Evolutionary conservation across 1,140 invertebrate species (phyloP).

Genomic region (Galendromus occidentalis): DNA sequence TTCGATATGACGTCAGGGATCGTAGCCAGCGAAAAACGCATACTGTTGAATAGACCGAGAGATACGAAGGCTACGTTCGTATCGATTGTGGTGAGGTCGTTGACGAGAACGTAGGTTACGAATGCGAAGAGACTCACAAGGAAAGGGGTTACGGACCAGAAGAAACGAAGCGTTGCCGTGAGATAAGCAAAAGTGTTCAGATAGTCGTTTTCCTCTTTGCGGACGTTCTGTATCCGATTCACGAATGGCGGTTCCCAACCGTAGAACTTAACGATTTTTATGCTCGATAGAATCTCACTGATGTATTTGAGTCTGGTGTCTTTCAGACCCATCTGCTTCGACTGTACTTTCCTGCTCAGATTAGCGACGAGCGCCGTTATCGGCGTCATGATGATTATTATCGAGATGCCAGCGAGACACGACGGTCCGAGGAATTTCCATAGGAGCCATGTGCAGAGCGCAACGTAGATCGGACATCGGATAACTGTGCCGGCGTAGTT

Average conservation of each 20-base stretch:
- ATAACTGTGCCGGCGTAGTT: conserved; percentile 30
- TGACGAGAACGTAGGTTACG: not conserved
- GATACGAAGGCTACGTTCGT: conserved; percentile 9
- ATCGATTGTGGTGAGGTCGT: conserved; percentile 5
- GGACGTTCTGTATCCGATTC: conserved; percentile 12
- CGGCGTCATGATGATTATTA: conserved; percentile 28
- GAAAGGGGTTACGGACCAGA: conserved; percentile 10
- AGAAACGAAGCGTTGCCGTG: not conserved
- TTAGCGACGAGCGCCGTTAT: conserved; percentile 26
- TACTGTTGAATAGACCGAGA: conserved; percentile 10
- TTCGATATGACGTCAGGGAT: not conserved
- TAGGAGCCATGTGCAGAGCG: conserved; percentile 26
- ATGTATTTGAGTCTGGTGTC: conserved; percentile 25
- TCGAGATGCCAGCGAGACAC: conserved; percentile 25
- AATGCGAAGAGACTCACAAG: not conserved
- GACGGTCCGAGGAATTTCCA: conserved; percentile 28
- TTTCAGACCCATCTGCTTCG: conserved; percentile 24
- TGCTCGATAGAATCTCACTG: conserved; percentile 25
- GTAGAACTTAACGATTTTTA: conserved; percentile 21
- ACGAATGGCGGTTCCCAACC: conserved; percentile 10
- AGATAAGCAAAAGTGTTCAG: conserved; percentile 1
- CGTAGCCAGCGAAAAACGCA: conserved; percentile 11
- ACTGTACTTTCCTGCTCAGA: conserved; percentile 12
- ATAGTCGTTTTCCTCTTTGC: not conserved
- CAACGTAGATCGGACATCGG: conserved; percentile 29